These are phyloP conservation scores for Eufriesea mexicana DNA, from an alignment of 1,140 invertebrate species.

Conservation along the genomic window DNA sequence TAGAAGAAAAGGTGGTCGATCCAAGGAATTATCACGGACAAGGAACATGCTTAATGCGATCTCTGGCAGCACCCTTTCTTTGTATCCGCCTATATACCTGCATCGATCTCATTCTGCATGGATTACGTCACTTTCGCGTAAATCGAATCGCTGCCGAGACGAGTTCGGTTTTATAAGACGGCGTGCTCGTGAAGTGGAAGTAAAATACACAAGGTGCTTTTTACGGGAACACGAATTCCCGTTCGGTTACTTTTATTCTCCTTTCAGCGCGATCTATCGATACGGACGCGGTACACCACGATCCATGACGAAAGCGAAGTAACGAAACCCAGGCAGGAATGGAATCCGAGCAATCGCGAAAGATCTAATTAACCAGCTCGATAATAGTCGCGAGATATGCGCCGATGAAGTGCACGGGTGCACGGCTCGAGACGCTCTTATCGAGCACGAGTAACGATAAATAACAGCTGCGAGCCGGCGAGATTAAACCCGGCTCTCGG, in stretches of 20 bases:
- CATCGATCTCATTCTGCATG: conserved; percentile 22
- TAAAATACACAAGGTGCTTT: neutral
- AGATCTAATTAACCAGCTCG: conserved; percentile 31
- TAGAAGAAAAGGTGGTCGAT: conserved; percentile 13
- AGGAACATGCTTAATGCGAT: conserved; percentile 25
- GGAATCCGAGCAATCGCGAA: conserved; percentile 7
- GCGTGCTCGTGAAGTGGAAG: neutral
- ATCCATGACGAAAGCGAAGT: conserved; percentile 25
- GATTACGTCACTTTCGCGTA: conserved; percentile 7
- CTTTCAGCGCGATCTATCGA: conserved; percentile 8
- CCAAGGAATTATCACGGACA: neutral
- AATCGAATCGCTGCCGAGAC: neutral
- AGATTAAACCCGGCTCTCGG: conserved; percentile 25
- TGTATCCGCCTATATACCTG: neutral
- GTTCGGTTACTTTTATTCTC: neutral
- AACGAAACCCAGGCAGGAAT: neutral
- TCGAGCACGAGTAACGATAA: conserved; percentile 37
- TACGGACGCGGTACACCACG: neutral
- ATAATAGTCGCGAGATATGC: conserved; percentile 30
- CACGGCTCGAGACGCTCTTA: conserved; percentile 12
- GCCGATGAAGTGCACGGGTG: conserved; percentile 23
- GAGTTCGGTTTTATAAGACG: neutral
- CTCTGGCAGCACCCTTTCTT: conserved; percentile 4
- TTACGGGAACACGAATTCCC: neutral
- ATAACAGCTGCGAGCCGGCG: conserved; percentile 25